Conservation (phyloP, 1,140 invertebrate species). For the Ips typographus region DNA sequence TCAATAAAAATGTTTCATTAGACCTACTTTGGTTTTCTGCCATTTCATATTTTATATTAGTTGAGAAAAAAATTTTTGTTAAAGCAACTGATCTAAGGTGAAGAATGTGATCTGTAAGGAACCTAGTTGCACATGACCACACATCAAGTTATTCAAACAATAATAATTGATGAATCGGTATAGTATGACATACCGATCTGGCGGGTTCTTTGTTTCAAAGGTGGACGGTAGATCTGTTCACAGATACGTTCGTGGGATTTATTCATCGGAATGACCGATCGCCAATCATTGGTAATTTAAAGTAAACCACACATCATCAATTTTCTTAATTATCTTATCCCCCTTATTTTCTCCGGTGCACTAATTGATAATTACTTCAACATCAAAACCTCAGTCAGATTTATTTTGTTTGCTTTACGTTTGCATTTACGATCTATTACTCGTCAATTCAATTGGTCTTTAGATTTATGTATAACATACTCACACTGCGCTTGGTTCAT, state of each 20-base stretch:
- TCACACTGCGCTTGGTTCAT: too few species aligned
- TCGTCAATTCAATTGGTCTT: neutral
- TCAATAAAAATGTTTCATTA: too few species aligned
- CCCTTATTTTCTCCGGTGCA: neutral
- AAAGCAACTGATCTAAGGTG: too few species aligned
- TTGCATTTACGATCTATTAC: neutral
- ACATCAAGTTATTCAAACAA: conserved; percentile 34
- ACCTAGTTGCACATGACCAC: conserved; percentile 25
- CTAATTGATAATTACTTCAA: neutral
- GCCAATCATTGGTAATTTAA: conserved; percentile 19
- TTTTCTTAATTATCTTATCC: conserved; percentile 4
- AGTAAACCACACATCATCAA: conserved; percentile 13
- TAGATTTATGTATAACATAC: too few species aligned
- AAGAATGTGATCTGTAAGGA: too few species aligned
- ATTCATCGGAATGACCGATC: conserved; percentile 29
- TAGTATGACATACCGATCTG: conserved; percentile 32
- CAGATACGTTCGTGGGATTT: conserved; percentile 37
- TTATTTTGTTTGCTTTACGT: neutral
- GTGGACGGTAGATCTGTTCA: conserved; percentile 25
- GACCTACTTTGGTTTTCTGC: too few species aligned
- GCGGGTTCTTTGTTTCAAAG: conserved; percentile 36
- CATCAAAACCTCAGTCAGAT: neutral
- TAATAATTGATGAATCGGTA: conserved; percentile 38
- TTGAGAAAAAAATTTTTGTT: too few species aligned
- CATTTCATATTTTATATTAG: too few species aligned